Evolutionary conservation across 1,140 invertebrate species (phyloP), one percentile per base, ranked within the genome.

Genomic region (Drosophila pruinosa): DNA sequence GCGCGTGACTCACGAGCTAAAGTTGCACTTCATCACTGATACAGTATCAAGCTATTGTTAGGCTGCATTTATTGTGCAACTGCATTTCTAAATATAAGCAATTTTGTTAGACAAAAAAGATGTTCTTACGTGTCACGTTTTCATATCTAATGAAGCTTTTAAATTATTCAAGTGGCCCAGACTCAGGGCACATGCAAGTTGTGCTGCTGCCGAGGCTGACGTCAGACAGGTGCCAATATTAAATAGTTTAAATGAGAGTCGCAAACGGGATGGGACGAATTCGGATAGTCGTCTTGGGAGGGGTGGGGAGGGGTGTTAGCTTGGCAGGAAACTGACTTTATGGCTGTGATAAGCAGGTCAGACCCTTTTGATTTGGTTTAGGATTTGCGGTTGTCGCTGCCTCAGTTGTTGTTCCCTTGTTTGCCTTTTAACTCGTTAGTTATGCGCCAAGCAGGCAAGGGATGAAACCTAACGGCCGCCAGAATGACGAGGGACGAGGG

Each of bases 301-400:
- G 10, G 52, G 2, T 0, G 12, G 26, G 2, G 12, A 15, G 1
- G 39, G 39, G n/a, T 1, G 26, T 12, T 31, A 19, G 47, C 24
- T 50, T 17, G 26, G 15, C 12, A 34, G 47, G 26, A 59, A 26
- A 48, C 57, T 86, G 78, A 78, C 81, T 86, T 86, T 86, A 86
- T 86, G 81, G 62, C 81, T 62, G 62, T 86, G 81, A 86, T 86
- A 86, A 86, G 81, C 81, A 86, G 77, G 65, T 62, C 75, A 79
- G 80, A 88, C 81, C 81, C 81, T 86, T 86, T 86, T 86, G 81
- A 86, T 86, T 88, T 75, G 81, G 82, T 88, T 86, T 81, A 78
- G 81, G 81, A 86, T 88, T 86, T 86, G 81, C 82, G 82, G 81
- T 86, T 88, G 81, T 64, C 73, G 77, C 62, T 62, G 48, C 52